These are phyloP conservation scores for Xiphophorus maculatus DNA, from an alignment of 2,113 vertebrate species.

Conservation along the genomic window DNA sequence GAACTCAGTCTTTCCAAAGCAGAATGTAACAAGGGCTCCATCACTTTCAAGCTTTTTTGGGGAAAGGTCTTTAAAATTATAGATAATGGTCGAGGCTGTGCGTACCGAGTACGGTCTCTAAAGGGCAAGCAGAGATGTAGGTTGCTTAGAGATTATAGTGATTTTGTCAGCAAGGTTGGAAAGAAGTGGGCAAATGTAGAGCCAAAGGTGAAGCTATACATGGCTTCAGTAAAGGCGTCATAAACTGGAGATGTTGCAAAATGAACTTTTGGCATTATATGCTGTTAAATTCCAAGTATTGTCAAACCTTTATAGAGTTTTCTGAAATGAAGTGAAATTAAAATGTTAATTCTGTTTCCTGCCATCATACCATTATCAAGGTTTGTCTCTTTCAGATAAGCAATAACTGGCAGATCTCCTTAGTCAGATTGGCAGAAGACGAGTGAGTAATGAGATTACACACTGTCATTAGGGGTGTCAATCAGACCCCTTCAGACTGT, in stretches of 20 bases:
- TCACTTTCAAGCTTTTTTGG: background rate
- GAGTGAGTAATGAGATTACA: background rate
- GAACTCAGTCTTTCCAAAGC: background rate
- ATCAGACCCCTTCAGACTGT: background rate
- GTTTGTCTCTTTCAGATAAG: background rate
- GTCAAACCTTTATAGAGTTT: background rate
- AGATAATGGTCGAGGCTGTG: background rate
- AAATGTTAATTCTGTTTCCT: background rate
- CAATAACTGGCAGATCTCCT: background rate
- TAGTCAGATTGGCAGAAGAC: background rate
- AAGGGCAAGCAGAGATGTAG: background rate
- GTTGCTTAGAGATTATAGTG: background rate
- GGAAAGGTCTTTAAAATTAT: background rate
- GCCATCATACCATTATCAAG: background rate
- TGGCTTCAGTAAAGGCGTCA: no score
- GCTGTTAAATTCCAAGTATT: background rate
- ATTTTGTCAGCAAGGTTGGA: background rate
- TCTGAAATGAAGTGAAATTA: background rate
- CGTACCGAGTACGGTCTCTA: background rate
- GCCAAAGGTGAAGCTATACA: background rate
- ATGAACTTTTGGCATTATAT: background rate
- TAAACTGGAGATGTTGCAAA: background rate
- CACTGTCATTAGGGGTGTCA: background rate
- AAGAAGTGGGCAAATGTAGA: background rate
- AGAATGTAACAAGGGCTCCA: background rate